Percentiles rank a stretch among this genome's conserved stretches.
These are phyloP conservation scores for Theretra japonica DNA, from an alignment of 2,888 invertebrate genomes.

Conservation along the genomic window DNA sequence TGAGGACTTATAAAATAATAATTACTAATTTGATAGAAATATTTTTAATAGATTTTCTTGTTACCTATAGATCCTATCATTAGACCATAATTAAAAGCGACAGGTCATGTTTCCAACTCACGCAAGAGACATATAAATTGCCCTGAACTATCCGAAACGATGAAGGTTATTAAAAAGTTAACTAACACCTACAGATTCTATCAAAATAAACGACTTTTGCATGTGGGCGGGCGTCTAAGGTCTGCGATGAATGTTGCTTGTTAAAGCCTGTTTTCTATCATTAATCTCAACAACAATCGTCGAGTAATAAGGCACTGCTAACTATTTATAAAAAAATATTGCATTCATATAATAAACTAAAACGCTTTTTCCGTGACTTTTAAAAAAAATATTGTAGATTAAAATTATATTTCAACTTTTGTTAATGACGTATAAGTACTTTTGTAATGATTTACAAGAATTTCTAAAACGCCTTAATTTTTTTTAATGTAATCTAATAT, in stretches of 20 bases:
- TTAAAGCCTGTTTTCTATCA: not conserved
- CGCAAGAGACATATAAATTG: not conserved
- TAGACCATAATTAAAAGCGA: not conserved
- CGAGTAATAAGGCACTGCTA: not conserved
- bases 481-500: not conserved
- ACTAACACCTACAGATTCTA: not conserved
- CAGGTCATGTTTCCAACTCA: not conserved
- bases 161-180: conserved; percentile 15
- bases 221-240: conserved; percentile 13
- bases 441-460: too few species aligned
- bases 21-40: too few species aligned
- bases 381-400: too few species aligned
- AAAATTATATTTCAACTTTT: too few species aligned
- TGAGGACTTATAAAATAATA: too few species aligned
- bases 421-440: too few species aligned
- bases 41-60: too few species aligned
- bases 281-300: not conserved
- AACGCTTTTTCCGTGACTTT: too few species aligned
- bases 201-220: not conserved
- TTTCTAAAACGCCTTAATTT: not conserved
- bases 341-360: too few species aligned
- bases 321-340: too few species aligned
- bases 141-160: not conserved
- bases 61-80: not conserved
- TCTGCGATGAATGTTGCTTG: not conserved